These are phyloP conservation scores for Drosophila macrospina DNA, from an alignment of 2,888 invertebrate genomes.

Conservation along the genomic window DNA sequence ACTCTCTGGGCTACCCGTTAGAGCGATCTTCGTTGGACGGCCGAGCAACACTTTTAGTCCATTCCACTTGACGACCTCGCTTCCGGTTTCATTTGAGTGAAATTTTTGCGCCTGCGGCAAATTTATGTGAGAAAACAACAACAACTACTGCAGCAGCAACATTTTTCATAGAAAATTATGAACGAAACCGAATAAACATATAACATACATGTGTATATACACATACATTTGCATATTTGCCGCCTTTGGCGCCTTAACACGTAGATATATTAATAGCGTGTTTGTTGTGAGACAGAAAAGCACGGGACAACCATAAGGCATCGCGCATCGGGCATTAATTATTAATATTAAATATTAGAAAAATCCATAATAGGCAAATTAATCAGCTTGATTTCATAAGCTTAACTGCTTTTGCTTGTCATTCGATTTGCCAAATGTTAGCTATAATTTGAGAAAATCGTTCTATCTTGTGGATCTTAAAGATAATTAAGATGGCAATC, in stretches of 20 bases:
- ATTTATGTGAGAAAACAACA: constrained; percentile 77
- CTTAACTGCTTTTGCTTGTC: constrained; percentile 63
- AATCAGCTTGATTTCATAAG: constrained; percentile 63
- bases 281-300: constrained; percentile 32
- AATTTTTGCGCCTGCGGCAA: constrained; percentile 79
- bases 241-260: constrained; percentile 66
- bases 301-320: constrained; percentile 46
- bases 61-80: constrained; percentile 76
- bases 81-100: constrained; percentile 81
- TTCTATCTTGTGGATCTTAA: constrained; percentile 20
- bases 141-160: constrained; percentile 28
- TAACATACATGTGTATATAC: constrained; percentile 6
- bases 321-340: constrained; percentile 54
- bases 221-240: constrained; percentile 69
- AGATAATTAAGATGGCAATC: constrained; percentile 18
- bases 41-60: constrained; percentile 52
- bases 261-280: constrained; percentile 27
- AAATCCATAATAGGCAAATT: constrained; percentile 63
- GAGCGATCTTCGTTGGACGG: neutral
- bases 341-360: constrained; percentile 68
- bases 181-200: constrained; percentile 55
- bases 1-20: constrained; percentile 20
- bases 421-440: constrained; percentile 12
- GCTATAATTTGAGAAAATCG: constrained; percentile 43
- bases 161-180: constrained; percentile 79